Evolutionary conservation across 2,888 invertebrate genomes (phyloP).

Genomic region (Rhaphigaster nebulosa): DNA sequence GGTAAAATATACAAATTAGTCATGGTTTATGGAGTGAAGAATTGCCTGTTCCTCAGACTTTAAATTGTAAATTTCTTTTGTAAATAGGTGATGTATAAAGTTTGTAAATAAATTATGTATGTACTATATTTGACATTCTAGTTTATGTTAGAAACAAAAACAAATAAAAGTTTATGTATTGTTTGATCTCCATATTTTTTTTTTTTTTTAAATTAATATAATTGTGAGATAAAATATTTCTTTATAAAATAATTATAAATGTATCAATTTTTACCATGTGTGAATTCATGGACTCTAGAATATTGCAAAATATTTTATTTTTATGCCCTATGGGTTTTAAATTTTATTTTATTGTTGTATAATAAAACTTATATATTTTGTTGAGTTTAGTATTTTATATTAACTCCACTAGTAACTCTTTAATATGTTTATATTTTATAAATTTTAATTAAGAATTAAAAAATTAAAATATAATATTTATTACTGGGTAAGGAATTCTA

Average conservation of each 20-base stretch:
- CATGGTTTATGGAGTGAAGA: not conserved
- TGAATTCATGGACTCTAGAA: not conserved
- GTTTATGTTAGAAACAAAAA: not conserved
- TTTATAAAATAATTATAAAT: not conserved
- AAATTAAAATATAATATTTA: not conserved
- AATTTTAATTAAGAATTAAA: not conserved
- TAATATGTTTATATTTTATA: not conserved
- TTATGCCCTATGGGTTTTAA: slow-evolving; percentile 24
- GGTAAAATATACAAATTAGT: not conserved
- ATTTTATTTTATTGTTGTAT: slow-evolving; percentile 34
- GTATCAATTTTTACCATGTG: not conserved
- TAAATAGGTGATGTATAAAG: slow-evolving; percentile 12
- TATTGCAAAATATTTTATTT: not conserved
- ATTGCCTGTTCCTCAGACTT: not conserved
- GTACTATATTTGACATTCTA: not conserved
- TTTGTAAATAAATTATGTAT: slow-evolving; percentile 30
- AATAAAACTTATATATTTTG: slow-evolving; percentile 26
- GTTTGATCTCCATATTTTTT: not conserved
- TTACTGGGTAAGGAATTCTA: not conserved
- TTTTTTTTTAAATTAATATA: not conserved
- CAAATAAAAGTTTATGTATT: not conserved
- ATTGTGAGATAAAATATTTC: slow-evolving; percentile 2
- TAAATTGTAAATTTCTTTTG: not conserved
- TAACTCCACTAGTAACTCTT: not conserved
- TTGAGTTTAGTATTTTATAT: not conserved